These are phyloP conservation scores for Tylochromis polylepis DNA, from an alignment of 2,113 vertebrate species.

Conservation along the genomic window DNA sequence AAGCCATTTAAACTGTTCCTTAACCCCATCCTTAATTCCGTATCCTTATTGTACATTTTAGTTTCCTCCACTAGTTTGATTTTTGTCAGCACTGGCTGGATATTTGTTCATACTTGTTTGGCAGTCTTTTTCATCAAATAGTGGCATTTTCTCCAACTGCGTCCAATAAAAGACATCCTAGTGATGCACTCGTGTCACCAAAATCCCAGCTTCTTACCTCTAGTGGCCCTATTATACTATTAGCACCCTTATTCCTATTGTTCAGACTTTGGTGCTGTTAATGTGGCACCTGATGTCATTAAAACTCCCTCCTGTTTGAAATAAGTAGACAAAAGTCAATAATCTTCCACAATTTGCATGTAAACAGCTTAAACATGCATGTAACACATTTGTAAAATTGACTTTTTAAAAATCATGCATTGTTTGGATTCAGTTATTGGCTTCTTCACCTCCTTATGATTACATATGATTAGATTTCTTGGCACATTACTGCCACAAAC, in stretches of 20 bases:
- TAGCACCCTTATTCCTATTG: neutral
- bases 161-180: neutral
- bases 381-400: neutral
- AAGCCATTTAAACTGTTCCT: neutral
- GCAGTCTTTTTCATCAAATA: neutral
- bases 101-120: neutral
- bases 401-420: neutral
- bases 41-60: neutral
- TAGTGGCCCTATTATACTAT: fast-evolving
- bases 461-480: neutral
- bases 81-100: neutral
- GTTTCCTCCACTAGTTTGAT: neutral
- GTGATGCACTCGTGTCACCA: neutral
- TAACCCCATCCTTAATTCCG: neutral
- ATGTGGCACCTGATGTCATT: neutral
- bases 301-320: neutral
- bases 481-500: neutral
- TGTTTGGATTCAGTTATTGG: neutral
- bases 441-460: neutral
- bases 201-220: neutral
- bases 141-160: fast-evolving
- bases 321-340: fast-evolving
- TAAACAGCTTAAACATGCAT: neutral
- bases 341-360: neutral
- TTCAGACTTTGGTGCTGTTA: neutral